A percentile compares a stretch with the other conserved stretches of the same genome.
Conservation (phyloP, 2,113 vertebrate genomes). For the Garra rufa region DNA sequence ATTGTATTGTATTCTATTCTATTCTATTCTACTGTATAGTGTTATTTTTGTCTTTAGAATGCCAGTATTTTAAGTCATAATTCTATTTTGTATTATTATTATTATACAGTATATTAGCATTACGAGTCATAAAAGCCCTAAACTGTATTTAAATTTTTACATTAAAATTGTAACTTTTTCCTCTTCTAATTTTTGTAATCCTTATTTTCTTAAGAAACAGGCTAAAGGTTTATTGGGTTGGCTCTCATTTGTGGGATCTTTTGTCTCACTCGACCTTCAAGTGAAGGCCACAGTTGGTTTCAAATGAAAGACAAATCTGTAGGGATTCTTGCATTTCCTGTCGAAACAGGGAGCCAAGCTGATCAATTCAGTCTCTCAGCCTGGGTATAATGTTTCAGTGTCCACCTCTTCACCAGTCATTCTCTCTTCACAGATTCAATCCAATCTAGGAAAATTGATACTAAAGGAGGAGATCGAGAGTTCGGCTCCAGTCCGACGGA, state of each 20-base stretch:
- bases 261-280: neutral
- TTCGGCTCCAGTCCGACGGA: constrained; percentile 81
- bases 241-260: neutral
- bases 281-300: constrained; percentile 14
- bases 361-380: constrained; percentile 21
- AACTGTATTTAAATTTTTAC: neutral
- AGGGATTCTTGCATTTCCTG: constrained; percentile 30
- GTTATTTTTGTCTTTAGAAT: too few species aligned
- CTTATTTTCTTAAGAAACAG: neutral
- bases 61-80: too few species aligned
- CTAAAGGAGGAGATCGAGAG: constrained; percentile 92
- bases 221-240: neutral
- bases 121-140: too few species aligned
- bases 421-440: constrained; percentile 82
- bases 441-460: constrained; percentile 92
- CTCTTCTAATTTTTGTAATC: neutral
- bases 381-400: neutral
- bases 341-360: constrained; percentile 3
- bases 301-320: constrained; percentile 36
- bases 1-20: too few species aligned
- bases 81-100: too few species aligned
- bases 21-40: too few species aligned
- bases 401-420: constrained; percentile 10
- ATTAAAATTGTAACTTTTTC: neutral
- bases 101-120: too few species aligned